A percentile compares a stretch with the other conserved stretches of the same genome.
These are phyloP conservation scores for Thunnus thynnus DNA, from an alignment of 2,113 vertebrate species.

Conservation along the genomic window DNA sequence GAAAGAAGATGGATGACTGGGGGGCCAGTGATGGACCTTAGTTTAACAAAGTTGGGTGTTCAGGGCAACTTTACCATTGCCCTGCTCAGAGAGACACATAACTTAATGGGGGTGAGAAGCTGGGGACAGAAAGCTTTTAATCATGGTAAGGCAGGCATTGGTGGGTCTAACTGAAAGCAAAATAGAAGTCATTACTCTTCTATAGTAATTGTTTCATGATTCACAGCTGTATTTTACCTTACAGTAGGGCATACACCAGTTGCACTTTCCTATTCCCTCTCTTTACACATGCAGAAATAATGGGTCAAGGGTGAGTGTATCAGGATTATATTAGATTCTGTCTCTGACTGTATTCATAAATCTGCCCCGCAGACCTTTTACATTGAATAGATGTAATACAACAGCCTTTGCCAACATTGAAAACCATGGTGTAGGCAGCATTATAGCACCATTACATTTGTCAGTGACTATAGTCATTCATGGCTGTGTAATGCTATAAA, in stretches of 20 bases:
- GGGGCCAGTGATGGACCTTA: constrained; percentile 32
- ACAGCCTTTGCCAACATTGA: background rate
- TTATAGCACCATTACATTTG: background rate
- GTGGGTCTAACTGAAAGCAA: constrained; percentile 19
- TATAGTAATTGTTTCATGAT: constrained; percentile 20
- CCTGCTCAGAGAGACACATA: constrained; percentile 30
- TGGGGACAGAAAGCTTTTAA: constrained; percentile 52
- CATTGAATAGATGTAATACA: background rate
- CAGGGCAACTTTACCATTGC: constrained; percentile 15
- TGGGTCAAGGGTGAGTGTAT: background rate
- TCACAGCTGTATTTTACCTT: constrained; percentile 15
- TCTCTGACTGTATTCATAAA: background rate
- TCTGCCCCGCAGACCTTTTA: background rate
- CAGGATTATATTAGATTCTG: constrained; percentile 8
- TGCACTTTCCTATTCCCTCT: background rate
- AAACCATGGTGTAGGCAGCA: background rate
- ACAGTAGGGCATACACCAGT: background rate
- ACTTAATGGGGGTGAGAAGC: constrained; percentile 35
- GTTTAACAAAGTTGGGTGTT: constrained; percentile 59
- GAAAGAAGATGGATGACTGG: constrained; percentile 69
- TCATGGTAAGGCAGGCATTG: constrained; percentile 27
- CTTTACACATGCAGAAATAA: constrained; percentile 5
- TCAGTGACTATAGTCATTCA: background rate
- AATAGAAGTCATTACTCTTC: constrained; percentile 36
- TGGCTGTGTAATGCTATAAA: background rate